Evolutionary conservation across 2,888 invertebrate species (phyloP), one percentile per base, ranked within the genome.

Genomic region (Unio delphinus): DNA sequence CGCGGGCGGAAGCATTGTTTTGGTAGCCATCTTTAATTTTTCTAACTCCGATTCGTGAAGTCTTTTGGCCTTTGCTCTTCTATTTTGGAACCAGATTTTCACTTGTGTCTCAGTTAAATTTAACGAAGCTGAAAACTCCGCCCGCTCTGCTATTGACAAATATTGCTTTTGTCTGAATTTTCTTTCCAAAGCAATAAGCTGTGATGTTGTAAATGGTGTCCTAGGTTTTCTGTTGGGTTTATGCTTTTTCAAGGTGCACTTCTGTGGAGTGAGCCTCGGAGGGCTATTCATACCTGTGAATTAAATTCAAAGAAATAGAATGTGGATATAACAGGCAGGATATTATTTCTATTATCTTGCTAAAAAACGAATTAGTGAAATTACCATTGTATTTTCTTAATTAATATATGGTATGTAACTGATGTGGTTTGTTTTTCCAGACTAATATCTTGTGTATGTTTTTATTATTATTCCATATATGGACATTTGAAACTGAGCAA

Each of bases 131-230:
- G 95, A 95, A 91, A 97, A 97, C 91, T 97, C 96, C 0, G 97
- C 96, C 77, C 97, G 91, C 90, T 97, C 97, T 5, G 96, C 96
- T 89, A 97, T 96, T 88, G 95, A 95, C 85, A 97, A 92, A 91
- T 97, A 97, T 91, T 96, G 96, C 89, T 96, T 97, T 89, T 95
- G 95, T 62, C 95, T 92, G 91, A 97, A 97, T 91, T 97, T 97
- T 91, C 95, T 94, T 91, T 97, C 97, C 82, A 97, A 90, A 0
- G 96, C 94, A 79, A 96, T 91, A 73, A 97, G 93, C 89, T 97
- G 97, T 89, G 96, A 95, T 30, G 96, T 96, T 66, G 96, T 96
- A 92, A 97, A 97, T n/a, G 97, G 97, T 23, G 97, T 97, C 67
- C 97, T 92, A 0, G 97, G 97, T 89, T 97, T 97, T 77, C 97